phyloP scores from a whole-genome alignment of 2,888 invertebrate species.

The Liposcelis brunnea region DNA sequence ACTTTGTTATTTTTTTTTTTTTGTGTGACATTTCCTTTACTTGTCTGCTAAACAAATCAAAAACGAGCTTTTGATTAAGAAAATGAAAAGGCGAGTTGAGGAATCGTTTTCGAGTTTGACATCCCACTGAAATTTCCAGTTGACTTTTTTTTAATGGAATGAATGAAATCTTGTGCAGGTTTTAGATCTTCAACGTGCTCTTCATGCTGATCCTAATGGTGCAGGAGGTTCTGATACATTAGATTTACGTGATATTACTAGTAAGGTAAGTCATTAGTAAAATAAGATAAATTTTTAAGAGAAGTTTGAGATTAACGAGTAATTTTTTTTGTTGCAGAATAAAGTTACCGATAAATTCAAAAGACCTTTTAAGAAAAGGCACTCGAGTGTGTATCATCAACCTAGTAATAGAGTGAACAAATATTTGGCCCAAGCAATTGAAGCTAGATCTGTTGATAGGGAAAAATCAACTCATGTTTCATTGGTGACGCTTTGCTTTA shows the following conservation, averaged over 20 bases:
- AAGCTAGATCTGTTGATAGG: slow-evolving; percentile 74
- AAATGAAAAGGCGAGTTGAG: too few species aligned
- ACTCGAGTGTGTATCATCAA: slow-evolving; percentile 72
- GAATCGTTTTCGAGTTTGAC: slow-evolving; percentile 13
- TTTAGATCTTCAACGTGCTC: slow-evolving; percentile 62
- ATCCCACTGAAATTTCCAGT: slow-evolving; percentile 19
- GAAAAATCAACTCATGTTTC: slow-evolving; percentile 83
- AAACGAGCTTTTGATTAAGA: background rate
- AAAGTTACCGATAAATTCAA: slow-evolving; percentile 78
- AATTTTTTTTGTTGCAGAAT: slow-evolving; percentile 36
- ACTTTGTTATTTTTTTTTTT: background rate
- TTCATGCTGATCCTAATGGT: slow-evolving; percentile 52
- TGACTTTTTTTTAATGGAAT: slow-evolving; percentile 18
- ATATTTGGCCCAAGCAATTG: slow-evolving; percentile 78
- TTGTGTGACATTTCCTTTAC: slow-evolving; percentile 1
- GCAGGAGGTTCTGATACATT: slow-evolving; percentile 31
- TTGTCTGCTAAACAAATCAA: background rate
- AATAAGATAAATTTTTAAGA: background rate
- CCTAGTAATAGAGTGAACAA: slow-evolving; percentile 84
- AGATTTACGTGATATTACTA: slow-evolving; percentile 35
- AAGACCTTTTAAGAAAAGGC: slow-evolving; percentile 73
- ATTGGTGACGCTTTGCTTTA: slow-evolving; percentile 67
- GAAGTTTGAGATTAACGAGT: background rate
- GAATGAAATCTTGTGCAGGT: too few species aligned
- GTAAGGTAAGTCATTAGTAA: slow-evolving; percentile 25